Evolutionary conservation across 2,888 invertebrate genomes (phyloP).

Genomic region (Dicyrtomina minuta): DNA sequence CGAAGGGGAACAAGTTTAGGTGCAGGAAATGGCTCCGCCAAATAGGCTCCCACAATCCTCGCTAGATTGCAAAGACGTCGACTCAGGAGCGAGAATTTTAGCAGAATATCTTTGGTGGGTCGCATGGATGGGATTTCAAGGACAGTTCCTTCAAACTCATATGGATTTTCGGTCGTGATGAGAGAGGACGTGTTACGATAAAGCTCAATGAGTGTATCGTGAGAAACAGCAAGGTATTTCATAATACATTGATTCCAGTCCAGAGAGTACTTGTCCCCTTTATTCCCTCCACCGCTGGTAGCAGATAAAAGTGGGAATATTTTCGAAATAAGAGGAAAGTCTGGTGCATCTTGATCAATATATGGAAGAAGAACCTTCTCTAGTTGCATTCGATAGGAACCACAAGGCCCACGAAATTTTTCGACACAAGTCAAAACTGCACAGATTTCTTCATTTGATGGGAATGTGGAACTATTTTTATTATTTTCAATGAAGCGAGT

Average conservation of each 20-base stretch:
- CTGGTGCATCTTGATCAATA: constrained; percentile 34
- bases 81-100: not conserved
- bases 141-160: not conserved
- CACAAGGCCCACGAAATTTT: constrained; percentile 48
- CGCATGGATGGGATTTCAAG: not conserved
- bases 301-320: constrained; percentile 44
- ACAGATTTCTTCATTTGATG: constrained; percentile 33
- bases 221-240: constrained; percentile 33
- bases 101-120: constrained; percentile 7
- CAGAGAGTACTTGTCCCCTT: constrained; percentile 45
- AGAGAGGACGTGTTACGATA: no score
- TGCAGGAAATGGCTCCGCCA: constrained; percentile 40
- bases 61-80: constrained; percentile 6
- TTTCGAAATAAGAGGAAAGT: constrained; percentile 16
- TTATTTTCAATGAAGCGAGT: constrained; percentile 35
- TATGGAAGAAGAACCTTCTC: constrained; percentile 39
- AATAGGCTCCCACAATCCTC: constrained; percentile 6
- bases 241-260: constrained; percentile 45
- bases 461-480: not conserved
- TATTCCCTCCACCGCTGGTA: constrained; percentile 48
- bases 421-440: constrained; percentile 42
- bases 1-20: constrained; percentile 44
- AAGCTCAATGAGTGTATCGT: constrained; percentile 31
- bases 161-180: constrained; percentile 20
- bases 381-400: constrained; percentile 39